Base-by-base conservation (phyloP, 2,888 invertebrate species). In the Deilephila porcellus region DNA sequence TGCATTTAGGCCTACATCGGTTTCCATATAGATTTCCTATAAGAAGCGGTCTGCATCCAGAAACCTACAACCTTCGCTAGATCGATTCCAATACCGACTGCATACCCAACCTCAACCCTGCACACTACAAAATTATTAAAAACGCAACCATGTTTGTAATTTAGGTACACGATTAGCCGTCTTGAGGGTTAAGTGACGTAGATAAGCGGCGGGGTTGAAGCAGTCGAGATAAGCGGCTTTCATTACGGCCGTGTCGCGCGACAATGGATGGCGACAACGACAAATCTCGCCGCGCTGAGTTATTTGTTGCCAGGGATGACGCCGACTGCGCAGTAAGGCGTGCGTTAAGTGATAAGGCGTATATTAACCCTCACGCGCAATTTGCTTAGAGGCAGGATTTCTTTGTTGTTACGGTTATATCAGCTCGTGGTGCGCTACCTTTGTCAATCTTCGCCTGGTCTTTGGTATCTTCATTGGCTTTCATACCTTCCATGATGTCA, bases 181-280 rank as follows among this genome's bases (percentile, higher is more conserved):
- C 81, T 86, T 83, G 81, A 84, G 81, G 84, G 82, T 80, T 83
- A 83, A 82, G 80, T 85, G 80, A 82, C 81, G 82, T 20, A 86
- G 86, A 87, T 86, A 86, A 85, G 83, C 85, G 81, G 83, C 82
- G 82, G 63, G 82, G 85, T 86, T 87, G 83, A 87, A 86, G 89
- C 86, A 86, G 88, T 85, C 85, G 80, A 88, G 92, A 92, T 92
- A 92, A 91, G 87, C 85, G 87, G 87, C 86, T 88, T 91, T 91
- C 91, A 90, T 91, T 91, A 92, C 88, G 84, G 88, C 67, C 84
- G 86, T 84, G 91, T 90, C 91, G 88, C 85, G 82, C 79, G 84
- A 81, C 88, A 90, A 90, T 89, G 87, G 88, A 90, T 90, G 89
- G 88, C 86, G 89, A 86, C 88, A 86, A 82, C 82, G 79, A 89